phyloP scores from a whole-genome alignment of 2,113 vertebrate genomes.

The Hymenochirus boettgeri region DNA sequence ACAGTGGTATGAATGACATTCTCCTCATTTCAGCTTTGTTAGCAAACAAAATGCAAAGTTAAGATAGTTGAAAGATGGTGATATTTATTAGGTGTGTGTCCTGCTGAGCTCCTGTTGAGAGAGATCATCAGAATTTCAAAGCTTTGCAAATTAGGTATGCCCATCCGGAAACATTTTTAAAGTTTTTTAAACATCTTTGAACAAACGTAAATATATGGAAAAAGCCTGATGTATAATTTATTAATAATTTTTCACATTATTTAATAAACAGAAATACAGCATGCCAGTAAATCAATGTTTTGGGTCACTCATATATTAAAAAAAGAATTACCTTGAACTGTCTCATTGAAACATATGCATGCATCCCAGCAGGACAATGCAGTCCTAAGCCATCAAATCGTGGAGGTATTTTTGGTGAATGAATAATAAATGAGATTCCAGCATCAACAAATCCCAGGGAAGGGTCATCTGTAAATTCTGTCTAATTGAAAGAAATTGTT shows the following conservation, averaged over 20 bases:
- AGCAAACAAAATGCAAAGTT: slow-evolving; percentile 15
- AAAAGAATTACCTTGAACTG: slow-evolving; percentile 61
- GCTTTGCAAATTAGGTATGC: slow-evolving; percentile 17
- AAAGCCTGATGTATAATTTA: background rate
- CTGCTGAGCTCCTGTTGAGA: slow-evolving; percentile 4
- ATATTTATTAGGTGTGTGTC: slow-evolving; percentile 22
- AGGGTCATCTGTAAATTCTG: slow-evolving; percentile 62
- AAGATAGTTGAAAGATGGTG: slow-evolving; percentile 2
- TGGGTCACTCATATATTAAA: background rate
- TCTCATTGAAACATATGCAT: slow-evolving; percentile 53
- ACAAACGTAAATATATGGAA: background rate
- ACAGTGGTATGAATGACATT: no score
- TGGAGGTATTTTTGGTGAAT: slow-evolving; percentile 57
- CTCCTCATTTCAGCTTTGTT: no score
- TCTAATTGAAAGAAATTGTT: slow-evolving; percentile 43
- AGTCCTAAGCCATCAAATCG: slow-evolving; percentile 64
- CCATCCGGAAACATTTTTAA: slow-evolving; percentile 4
- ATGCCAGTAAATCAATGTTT: background rate
- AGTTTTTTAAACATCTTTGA: background rate
- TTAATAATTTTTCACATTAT: background rate
- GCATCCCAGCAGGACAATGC: slow-evolving; percentile 57
- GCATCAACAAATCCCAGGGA: slow-evolving; percentile 58
- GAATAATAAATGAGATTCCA: slow-evolving; percentile 64
- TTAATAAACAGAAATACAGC: background rate
- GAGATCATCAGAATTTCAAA: background rate